Evolutionary conservation across 2,113 vertebrate genomes (phyloP).

Genomic region (Colossoma macropomum): DNA sequence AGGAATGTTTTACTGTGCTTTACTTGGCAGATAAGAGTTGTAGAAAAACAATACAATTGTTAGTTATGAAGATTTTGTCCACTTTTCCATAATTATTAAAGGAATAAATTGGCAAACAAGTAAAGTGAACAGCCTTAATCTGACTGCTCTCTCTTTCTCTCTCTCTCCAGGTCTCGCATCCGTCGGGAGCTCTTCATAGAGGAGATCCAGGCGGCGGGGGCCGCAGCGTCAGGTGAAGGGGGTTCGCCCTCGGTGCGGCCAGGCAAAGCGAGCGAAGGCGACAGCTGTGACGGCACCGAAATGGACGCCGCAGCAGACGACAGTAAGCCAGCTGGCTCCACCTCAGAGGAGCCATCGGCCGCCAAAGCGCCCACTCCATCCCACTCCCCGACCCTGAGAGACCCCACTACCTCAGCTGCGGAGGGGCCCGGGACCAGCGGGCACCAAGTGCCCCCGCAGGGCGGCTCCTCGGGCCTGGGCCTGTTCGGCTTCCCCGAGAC

Average conservation of each 20-base stretch:
- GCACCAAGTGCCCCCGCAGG: constrained; percentile 74
- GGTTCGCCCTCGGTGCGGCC: constrained; percentile 83
- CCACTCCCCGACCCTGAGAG: constrained; percentile 25
- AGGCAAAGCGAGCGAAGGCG: constrained; percentile 85
- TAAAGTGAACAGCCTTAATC: not conserved
- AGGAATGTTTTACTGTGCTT: too few species aligned
- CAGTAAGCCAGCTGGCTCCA: not conserved
- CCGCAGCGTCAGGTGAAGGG: constrained; percentile 77
- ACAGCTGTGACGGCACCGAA: constrained; percentile 97
- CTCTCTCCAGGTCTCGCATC: constrained; percentile 89
- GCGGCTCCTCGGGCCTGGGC: constrained; percentile 67
- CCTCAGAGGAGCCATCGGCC: constrained; percentile 73
- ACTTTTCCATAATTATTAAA: too few species aligned
- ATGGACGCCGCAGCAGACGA: constrained; percentile 79
- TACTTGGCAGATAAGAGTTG: too few species aligned
- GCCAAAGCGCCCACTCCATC: constrained; percentile 31
- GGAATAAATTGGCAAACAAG: too few species aligned
- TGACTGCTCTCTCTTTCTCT: not conserved
- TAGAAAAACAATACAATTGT: too few species aligned
- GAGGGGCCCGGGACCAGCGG: constrained; percentile 88
- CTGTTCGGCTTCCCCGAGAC: constrained; percentile 92
- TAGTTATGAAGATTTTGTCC: too few species aligned
- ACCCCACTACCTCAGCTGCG: constrained; percentile 74
- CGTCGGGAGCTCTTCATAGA: constrained; percentile 98
- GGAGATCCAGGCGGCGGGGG: constrained; percentile 93